A percentile compares a stretch with the other conserved stretches of the same genome.
phyloP scores from a whole-genome alignment of 2,888 invertebrate species.

The Tinea pellionella region DNA sequence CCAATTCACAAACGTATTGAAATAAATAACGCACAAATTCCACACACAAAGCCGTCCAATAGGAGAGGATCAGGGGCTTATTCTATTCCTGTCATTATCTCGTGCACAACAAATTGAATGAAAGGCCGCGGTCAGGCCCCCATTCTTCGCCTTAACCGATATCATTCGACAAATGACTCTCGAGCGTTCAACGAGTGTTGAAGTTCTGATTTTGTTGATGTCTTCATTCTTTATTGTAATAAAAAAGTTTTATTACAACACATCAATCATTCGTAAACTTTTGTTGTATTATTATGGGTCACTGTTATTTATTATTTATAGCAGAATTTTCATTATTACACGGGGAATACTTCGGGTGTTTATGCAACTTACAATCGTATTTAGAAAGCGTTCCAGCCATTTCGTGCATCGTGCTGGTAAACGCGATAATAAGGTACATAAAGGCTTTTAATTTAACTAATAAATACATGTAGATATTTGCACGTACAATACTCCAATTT shows the following conservation, averaged over 20 bases:
- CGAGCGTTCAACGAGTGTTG: neutral
- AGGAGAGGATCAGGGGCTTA: conserved; percentile 1
- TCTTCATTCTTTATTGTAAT: neutral
- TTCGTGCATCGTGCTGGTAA: too few species aligned
- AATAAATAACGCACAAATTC: neutral
- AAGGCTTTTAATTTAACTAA: too few species aligned
- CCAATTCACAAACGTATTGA: neutral
- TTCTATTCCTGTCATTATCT: conserved; percentile 21
- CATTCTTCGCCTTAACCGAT: conserved; percentile 1
- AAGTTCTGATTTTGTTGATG: conserved; percentile 6
- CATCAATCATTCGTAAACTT: neutral
- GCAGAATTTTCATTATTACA: too few species aligned
- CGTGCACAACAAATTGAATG: conserved; percentile 25
- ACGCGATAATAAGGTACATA: too few species aligned
- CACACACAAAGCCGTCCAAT: neutral
- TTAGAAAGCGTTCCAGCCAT: too few species aligned
- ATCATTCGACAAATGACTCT: conserved; percentile 5
- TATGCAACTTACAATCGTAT: too few species aligned
- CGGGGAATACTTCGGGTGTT: too few species aligned
- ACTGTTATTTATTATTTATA: neutral
- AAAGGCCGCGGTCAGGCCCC: conserved; percentile 17
- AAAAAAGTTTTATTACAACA: neutral
- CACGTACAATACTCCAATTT: too few species aligned
- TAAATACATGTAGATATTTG: too few species aligned
- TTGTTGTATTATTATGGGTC: neutral